These are phyloP conservation scores for Aporophyla lueneburgensis DNA, from an alignment of 2,888 invertebrate species.

Conservation along the genomic window DNA sequence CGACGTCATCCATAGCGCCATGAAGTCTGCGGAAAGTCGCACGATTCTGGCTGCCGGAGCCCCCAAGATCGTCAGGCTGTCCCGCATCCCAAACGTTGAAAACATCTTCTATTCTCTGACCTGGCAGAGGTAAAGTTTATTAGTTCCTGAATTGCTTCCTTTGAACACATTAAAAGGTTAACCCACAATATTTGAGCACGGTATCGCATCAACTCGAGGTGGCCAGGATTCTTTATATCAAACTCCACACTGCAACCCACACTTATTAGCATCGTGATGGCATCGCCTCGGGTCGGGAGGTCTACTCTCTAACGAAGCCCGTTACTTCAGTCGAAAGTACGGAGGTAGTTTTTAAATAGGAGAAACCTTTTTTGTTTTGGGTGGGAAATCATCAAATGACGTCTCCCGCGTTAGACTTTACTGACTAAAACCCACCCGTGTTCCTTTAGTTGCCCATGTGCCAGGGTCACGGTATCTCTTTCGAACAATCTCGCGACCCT, in stretches of 20 bases:
- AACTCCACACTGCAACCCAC: background rate
- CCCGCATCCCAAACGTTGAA: background rate
- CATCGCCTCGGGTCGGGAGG: background rate
- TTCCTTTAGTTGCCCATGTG: too few species aligned
- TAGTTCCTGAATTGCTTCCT: background rate
- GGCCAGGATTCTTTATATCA: background rate
- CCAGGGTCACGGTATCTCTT: too few species aligned
- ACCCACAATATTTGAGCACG: background rate
- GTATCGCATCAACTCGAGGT: background rate
- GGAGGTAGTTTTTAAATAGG: too few species aligned
- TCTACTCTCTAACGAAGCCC: too few species aligned
- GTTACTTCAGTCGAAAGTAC: too few species aligned
- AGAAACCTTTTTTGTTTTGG: too few species aligned
- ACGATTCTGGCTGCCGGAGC: background rate
- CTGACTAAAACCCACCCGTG: too few species aligned
- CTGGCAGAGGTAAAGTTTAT: background rate
- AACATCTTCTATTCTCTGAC: slow-evolving; percentile 6
- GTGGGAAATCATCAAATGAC: too few species aligned
- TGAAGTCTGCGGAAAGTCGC: background rate
- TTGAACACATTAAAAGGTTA: background rate
- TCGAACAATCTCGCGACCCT: too few species aligned
- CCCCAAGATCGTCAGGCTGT: background rate
- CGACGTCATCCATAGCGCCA: background rate
- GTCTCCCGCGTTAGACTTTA: too few species aligned
- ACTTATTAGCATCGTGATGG: background rate